Percentiles rank a stretch among this genome's conserved stretches.
These are phyloP conservation scores for Theristicus caerulescens DNA, from an alignment of 2,113 vertebrate species.

Conservation along the genomic window DNA sequence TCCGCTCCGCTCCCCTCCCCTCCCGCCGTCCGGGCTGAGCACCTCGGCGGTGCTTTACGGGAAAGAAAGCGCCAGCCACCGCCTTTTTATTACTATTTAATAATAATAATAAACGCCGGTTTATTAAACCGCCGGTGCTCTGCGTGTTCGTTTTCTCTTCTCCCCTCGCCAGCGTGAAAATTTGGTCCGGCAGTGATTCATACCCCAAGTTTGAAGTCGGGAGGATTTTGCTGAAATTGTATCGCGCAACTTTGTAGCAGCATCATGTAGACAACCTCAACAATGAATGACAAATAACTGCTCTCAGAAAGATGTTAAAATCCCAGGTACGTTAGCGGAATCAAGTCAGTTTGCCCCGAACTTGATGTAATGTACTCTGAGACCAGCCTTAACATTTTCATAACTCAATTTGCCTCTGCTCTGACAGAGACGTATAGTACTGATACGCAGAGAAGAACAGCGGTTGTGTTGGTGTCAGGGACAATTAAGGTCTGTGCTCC, in stretches of 20 bases:
- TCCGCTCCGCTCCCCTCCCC: too few relatives aligned
- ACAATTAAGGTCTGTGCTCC: conserved; percentile 48
- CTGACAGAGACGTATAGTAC: background rate
- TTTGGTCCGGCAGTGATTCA: background rate
- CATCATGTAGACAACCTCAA: background rate
- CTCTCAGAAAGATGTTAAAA: background rate
- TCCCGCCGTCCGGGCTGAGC: background rate
- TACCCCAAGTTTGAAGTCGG: background rate
- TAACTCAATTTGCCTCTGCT: background rate
- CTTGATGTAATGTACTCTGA: background rate
- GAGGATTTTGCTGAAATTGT: background rate
- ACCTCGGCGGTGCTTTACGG: accelerated
- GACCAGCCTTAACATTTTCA: background rate
- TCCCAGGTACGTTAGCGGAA: background rate
- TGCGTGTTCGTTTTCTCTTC: background rate
- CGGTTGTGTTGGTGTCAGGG: conserved; percentile 41
- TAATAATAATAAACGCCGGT: too few relatives aligned
- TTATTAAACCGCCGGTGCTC: background rate
- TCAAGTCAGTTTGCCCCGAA: background rate
- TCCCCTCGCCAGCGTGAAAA: background rate
- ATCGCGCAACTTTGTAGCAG: too few relatives aligned
- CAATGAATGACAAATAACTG: background rate
- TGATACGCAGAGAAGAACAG: conserved; percentile 28
- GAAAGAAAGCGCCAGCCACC: background rate
- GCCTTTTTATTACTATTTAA: background rate